A percentile compares a stretch with the other conserved stretches of the same genome.
Evolutionary conservation across 2,113 vertebrate genomes (phyloP).

Genomic region (Procavia capensis): DNA sequence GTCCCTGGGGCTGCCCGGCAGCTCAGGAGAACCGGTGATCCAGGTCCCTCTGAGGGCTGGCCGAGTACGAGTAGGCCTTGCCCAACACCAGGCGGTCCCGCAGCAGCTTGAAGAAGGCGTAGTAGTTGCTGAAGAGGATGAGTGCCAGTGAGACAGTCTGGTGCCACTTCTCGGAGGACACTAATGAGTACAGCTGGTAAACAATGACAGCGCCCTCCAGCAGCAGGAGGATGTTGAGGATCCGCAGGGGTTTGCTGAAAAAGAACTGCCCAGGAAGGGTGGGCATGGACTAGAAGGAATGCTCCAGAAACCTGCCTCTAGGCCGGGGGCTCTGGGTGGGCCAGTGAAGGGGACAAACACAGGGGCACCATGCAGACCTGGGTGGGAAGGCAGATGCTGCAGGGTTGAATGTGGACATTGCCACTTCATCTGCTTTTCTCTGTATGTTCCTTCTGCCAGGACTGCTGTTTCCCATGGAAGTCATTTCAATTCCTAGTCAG

Average conservation of each 20-base stretch:
- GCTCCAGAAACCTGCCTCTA: background rate
- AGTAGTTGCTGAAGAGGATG: slow-evolving; percentile 99
- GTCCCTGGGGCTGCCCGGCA: slow-evolving; percentile 1
- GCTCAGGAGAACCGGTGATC: slow-evolving; percentile 94
- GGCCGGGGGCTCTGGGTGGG: background rate
- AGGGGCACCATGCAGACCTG: background rate
- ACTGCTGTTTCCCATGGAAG: background rate
- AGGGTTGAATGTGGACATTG: background rate
- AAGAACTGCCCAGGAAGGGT: slow-evolving; percentile 91
- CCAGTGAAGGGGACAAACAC: background rate
- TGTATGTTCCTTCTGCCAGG: background rate
- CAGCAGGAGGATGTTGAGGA: slow-evolving; percentile 98
- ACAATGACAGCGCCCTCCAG: slow-evolving; percentile 97
- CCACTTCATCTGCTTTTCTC: slow-evolving; percentile 27
- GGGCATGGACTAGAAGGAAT: background rate
- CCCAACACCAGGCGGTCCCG: slow-evolving; percentile 98
- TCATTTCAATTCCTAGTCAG: background rate
- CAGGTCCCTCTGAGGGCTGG: slow-evolving; percentile 89
- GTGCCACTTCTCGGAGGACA: slow-evolving; percentile 98
- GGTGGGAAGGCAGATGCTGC: background rate
- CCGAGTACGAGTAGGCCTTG: slow-evolving; percentile 95
- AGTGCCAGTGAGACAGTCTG: slow-evolving; percentile 97
- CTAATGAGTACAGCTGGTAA: slow-evolving; percentile 97
- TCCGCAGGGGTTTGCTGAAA: slow-evolving; percentile 98
- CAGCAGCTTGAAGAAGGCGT: slow-evolving; percentile 98